Conservation (phyloP, 2,113 vertebrate genomes). For the Boleophthalmus pectinirostris region DNA sequence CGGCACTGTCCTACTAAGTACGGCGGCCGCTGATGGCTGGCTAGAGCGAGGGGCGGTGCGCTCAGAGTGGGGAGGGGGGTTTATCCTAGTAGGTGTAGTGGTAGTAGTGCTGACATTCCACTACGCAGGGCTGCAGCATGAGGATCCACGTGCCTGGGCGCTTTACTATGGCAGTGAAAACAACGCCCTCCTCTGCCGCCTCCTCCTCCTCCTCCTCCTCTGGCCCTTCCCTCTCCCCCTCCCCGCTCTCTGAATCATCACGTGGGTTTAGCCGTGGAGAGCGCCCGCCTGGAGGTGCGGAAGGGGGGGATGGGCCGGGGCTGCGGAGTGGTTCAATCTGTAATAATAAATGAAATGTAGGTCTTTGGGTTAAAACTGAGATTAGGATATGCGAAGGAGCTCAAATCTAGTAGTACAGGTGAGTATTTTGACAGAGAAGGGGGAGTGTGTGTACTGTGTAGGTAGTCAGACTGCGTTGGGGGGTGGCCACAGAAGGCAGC, state of each 20-base stretch:
- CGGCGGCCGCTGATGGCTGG: slow-evolving; percentile 31
- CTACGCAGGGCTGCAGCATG: slow-evolving; percentile 71
- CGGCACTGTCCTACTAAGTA: slow-evolving; percentile 37
- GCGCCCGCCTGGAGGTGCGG: slow-evolving; percentile 54
- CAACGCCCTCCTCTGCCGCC: slow-evolving; percentile 53
- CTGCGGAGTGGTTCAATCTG: slow-evolving; percentile 28
- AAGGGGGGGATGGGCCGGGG: slow-evolving; percentile 25
- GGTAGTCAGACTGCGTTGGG: slow-evolving; percentile 63
- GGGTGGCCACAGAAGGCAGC: slow-evolving; percentile 51
- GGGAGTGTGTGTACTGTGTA: slow-evolving; percentile 39
- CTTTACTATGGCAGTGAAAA: slow-evolving; percentile 68
- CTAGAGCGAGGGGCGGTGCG: slow-evolving; percentile 13
- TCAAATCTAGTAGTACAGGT: neutral
- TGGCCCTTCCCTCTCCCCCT: slow-evolving; percentile 16
- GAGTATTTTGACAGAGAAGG: slow-evolving; percentile 39
- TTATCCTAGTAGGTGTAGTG: neutral
- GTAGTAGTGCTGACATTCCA: slow-evolving; percentile 71
- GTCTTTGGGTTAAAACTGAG: slow-evolving; percentile 14
- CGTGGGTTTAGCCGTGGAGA: slow-evolving; percentile 58
- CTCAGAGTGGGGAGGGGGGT: neutral
- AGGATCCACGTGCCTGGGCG: slow-evolving; percentile 71
- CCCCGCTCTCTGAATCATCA: slow-evolving; percentile 35
- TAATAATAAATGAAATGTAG: slow-evolving; percentile 11
- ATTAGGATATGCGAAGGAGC: neutral
- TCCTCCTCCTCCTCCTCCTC: neutral